These are phyloP conservation scores for Poecilobothrus nobilitatus DNA, from an alignment of 2,888 invertebrate species.

Conservation along the genomic window DNA sequence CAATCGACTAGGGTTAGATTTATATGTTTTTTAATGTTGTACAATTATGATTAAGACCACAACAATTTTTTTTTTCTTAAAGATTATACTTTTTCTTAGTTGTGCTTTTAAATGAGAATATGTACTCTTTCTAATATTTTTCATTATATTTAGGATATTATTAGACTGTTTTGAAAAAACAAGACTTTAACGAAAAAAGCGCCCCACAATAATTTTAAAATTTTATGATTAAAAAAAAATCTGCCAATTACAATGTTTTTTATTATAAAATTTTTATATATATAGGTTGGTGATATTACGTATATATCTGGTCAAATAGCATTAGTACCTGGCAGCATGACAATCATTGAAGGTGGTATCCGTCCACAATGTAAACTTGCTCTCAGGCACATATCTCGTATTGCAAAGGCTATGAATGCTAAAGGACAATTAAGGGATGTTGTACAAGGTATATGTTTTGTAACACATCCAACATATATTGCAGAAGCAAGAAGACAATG, in stretches of 20 bases:
- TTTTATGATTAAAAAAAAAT: too few relatives aligned
- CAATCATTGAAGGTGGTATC: constrained; percentile 66
- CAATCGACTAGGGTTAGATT: constrained; percentile 71
- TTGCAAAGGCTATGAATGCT: constrained; percentile 71
- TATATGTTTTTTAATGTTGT: not conserved
- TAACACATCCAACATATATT: constrained; percentile 62
- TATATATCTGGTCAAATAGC: constrained; percentile 90
- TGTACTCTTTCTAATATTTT: not conserved
- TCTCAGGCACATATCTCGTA: constrained; percentile 71
- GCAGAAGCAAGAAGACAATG: constrained; percentile 70
- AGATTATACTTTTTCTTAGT: not conserved
- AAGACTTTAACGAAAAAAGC: too few relatives aligned
- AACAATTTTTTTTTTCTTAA: too few relatives aligned
- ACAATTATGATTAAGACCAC: not conserved
- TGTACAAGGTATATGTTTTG: constrained; percentile 81
- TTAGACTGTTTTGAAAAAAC: too few relatives aligned
- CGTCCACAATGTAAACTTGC: constrained; percentile 74
- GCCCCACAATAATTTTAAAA: too few relatives aligned
- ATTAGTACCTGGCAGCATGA: constrained; percentile 72
- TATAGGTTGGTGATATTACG: constrained; percentile 69
- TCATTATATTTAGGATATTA: not conserved
- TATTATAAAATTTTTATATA: not conserved
- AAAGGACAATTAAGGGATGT: constrained; percentile 73
- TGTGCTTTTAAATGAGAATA: not conserved
- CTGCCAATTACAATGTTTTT: too few relatives aligned